Evolutionary conservation across 1,140 invertebrate species (phyloP), one percentile per base, ranked within the genome.

Genomic region (Cotesia typhae): DNA sequence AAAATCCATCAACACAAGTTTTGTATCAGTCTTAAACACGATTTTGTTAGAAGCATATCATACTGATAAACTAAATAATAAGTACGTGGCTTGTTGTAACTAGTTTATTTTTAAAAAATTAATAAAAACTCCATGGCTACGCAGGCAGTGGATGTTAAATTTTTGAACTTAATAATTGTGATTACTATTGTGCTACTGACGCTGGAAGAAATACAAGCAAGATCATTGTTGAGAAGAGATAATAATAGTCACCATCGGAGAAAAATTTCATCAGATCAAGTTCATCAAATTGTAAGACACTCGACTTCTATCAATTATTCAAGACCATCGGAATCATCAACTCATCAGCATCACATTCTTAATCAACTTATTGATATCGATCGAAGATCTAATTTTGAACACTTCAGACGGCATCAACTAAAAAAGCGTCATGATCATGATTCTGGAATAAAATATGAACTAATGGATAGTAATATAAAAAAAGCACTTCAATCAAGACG

Each of bases 21-120:
- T 59, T 52, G 38, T 67, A 67, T 51, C 70, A 72, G 70, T 72
- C 36, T 55, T 67, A 20, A 17, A 9, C 28, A 47, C 47, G 63
- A 67, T 72, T 65, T 67, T 37, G 55, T 47, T 59, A 53, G 10
- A 6, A 41, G n/a, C 52, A 41, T 10, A 41, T 66, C 35, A 41
- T 20, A n/a, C 20, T 9, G 4, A 14, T 37, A 2, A n/a, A 55
- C 0, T n/a, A 6, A 14, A 14, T 14, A 14, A 14, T 14, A 14
- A 55, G 9, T n/a, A 4, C 3, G n/a, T 37, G 7, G 14, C 28
- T 37, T 28, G 28, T 28, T 28, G 6, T 3, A 55, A 14, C 12
- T 55, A 55, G n/a, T 55, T 9, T n/a, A 55, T 55, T 14, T 55
- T n/a, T 55, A 55, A 55, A 9, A 7, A 9, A 47, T 47, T 47